phyloP scores from a whole-genome alignment of 2,888 invertebrate genomes.

The Dione juno region DNA sequence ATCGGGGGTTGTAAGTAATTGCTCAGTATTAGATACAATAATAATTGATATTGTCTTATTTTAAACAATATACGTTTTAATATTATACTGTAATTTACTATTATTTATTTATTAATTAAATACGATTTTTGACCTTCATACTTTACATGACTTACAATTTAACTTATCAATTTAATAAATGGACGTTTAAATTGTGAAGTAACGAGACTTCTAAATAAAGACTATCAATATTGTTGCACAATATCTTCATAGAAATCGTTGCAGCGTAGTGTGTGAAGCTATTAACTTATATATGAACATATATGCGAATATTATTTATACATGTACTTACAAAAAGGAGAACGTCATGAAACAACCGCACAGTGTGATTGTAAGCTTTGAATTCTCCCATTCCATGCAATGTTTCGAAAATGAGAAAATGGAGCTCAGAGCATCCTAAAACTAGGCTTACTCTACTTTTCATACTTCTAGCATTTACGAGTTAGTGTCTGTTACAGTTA shows the following conservation, averaged over 20 bases:
- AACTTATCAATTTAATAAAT: slow-evolving; percentile 23
- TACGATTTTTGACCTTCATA: neutral
- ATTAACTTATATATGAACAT: neutral
- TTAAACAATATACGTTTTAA: neutral
- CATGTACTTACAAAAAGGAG: neutral
- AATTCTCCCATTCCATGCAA: too few species aligned
- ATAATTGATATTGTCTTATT: slow-evolving; percentile 1
- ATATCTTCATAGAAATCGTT: neutral
- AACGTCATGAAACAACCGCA: neutral
- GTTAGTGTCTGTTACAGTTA: too few species aligned
- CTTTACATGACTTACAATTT: slow-evolving; percentile 7
- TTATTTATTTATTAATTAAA: neutral
- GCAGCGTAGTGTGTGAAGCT: neutral
- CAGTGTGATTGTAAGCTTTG: neutral
- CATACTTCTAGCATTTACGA: too few species aligned
- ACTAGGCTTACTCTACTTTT: too few species aligned
- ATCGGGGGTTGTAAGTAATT: slow-evolving; percentile 21
- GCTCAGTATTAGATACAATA: neutral
- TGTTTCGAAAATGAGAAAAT: too few species aligned
- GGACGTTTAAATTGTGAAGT: slow-evolving; percentile 11
- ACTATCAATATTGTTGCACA: slow-evolving; percentile 36
- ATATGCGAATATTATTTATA: neutral
- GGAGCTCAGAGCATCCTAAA: neutral
- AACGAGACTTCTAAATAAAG: slow-evolving; percentile 33
- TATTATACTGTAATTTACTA: neutral